A percentile compares a stretch with the other conserved stretches of the same genome.
Conservation (phyloP, 92 coral and sea anemone species). For the Zoanthus gigantus region DNA sequence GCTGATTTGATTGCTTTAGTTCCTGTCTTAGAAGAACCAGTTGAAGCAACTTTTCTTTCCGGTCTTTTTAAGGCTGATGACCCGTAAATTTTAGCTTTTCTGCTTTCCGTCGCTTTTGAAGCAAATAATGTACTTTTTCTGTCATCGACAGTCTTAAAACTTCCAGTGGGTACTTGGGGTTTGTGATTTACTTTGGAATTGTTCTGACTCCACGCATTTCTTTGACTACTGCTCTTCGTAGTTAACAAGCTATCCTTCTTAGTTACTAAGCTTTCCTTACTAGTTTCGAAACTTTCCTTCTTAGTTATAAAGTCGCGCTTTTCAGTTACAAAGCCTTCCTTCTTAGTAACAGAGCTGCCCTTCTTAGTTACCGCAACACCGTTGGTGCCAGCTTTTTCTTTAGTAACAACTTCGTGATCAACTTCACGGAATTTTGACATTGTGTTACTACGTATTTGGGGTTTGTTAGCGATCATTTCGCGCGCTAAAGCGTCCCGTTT, state of each 20-base stretch:
- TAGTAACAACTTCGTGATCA: conserved; percentile 3
- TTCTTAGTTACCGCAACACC: conserved; percentile 8
- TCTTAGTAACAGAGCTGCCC: background rate
- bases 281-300: too few species aligned
- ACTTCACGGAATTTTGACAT: background rate
- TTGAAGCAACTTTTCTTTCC: background rate
- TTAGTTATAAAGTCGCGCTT: too few species aligned
- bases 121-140: background rate
- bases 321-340: too few species aligned
- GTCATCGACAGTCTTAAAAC: background rate
- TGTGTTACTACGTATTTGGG: conserved; percentile 9
- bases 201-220: background rate
- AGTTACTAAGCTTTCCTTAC: too few species aligned
- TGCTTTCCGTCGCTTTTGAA: background rate
- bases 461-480: conserved; percentile 47
- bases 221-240: background rate
- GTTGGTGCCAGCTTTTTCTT: background rate
- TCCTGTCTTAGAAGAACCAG: background rate
- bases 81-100: conserved; percentile 7
- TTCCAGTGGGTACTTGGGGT: background rate
- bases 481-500: conserved; percentile 48
- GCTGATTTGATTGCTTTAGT: background rate
- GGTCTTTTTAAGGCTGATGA: background rate
- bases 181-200: background rate
- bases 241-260: background rate